Evolutionary conservation across 2,888 invertebrate species (phyloP).

Genomic region (Acleris sparsana): DNA sequence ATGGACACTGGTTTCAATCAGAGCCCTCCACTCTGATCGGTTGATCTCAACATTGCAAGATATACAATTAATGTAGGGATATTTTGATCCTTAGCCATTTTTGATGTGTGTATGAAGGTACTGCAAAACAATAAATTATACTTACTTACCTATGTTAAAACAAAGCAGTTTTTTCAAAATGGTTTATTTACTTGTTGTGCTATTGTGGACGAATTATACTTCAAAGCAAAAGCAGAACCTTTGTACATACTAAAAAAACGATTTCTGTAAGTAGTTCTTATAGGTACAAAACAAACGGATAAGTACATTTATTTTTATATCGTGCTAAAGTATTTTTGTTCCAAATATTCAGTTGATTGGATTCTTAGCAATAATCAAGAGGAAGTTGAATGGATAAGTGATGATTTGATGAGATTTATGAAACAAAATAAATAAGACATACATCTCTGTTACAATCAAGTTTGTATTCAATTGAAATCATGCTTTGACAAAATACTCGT

Average conservation of each 20-base stretch:
- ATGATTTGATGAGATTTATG: background rate
- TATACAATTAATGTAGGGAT: no score
- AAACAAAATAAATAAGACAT: background rate
- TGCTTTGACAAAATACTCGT: no score
- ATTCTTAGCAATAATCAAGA: conserved; percentile 18
- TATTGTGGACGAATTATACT: conserved; percentile 36
- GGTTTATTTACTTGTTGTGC: conserved; percentile 14
- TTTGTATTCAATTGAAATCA: no score
- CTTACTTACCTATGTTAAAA: no score
- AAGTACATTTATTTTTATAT: conserved; percentile 43
- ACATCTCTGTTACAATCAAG: no score
- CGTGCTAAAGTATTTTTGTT: conserved; percentile 18
- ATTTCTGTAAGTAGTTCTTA: conserved; percentile 44
- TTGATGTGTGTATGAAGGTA: no score
- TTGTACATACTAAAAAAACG: conserved; percentile 46
- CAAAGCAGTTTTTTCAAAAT: background rate
- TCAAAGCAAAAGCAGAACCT: conserved; percentile 49
- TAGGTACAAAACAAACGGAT: conserved; percentile 40
- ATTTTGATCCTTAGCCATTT: no score
- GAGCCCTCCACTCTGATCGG: no score
- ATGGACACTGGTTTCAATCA: no score
- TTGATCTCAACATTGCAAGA: no score
- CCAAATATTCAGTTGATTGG: conserved; percentile 15
- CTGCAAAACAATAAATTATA: no score
- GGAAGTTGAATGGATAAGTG: conserved; percentile 4